Percentiles rank a stretch among this genome's conserved stretches.
These are phyloP conservation scores for Drosophila navojoa DNA, from an alignment of 1,140 invertebrate genomes.

Conservation along the genomic window DNA sequence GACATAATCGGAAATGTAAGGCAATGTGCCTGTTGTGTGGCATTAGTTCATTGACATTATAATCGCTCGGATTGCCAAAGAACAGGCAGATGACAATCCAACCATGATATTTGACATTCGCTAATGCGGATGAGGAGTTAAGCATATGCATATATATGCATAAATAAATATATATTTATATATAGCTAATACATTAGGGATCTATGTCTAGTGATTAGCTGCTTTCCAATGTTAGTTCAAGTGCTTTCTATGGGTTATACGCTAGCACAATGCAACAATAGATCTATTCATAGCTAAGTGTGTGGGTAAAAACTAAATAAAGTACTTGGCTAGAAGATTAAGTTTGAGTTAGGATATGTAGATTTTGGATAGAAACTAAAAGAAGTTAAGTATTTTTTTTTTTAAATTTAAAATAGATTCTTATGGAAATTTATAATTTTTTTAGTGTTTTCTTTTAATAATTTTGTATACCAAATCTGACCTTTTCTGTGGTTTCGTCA, in stretches of 20 bases:
- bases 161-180: no score
- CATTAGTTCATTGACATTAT: constrained; percentile 59
- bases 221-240: constrained; percentile 17
- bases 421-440: constrained; percentile 15
- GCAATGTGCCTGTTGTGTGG: constrained; percentile 52
- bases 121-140: constrained; percentile 6
- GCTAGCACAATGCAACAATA: constrained; percentile 35
- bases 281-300: constrained; percentile 27
- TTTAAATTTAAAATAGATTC: constrained; percentile 12
- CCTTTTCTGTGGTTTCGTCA: constrained; percentile 79
- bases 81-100: constrained; percentile 29
- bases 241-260: constrained; percentile 27
- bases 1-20: constrained; percentile 72
- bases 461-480: constrained; percentile 70
- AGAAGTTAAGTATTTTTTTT: not conserved
- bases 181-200: not conserved
- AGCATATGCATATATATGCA: no score
- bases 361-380: constrained; percentile 10
- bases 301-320: constrained; percentile 5
- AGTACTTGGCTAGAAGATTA: constrained; percentile 2
- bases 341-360: constrained; percentile 16
- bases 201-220: constrained; percentile 22
- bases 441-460: not conserved
- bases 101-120: constrained; percentile 17
- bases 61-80: constrained; percentile 45